Percentiles rank a stretch among this genome's conserved stretches.
Evolutionary conservation across 23 tunicate genomes (phyloP).

Genomic region (Phallusia fumigata): DNA sequence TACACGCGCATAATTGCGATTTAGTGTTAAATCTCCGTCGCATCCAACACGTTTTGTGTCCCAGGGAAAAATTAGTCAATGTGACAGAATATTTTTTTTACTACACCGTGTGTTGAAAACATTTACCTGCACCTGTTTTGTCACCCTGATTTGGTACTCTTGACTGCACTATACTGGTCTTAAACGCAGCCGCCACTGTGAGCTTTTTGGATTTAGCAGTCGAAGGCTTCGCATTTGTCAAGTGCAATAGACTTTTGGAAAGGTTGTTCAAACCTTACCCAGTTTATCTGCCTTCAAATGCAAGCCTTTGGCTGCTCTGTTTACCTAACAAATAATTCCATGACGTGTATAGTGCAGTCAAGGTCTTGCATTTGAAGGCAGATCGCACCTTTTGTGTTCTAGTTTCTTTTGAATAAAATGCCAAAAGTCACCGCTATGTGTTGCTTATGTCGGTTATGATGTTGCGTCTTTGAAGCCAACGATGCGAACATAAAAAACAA

Average conservation of each 20-base stretch:
- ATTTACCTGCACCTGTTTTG: too few relatives aligned
- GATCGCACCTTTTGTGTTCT: not conserved
- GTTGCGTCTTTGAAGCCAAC: too few relatives aligned
- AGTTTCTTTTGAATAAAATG: not conserved
- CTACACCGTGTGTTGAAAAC: too few relatives aligned
- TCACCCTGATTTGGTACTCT: not conserved
- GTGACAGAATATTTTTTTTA: too few relatives aligned
- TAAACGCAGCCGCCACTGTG: not conserved
- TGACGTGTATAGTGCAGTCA: not conserved
- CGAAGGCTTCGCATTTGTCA: constrained; percentile 1
- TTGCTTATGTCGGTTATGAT: too few relatives aligned
- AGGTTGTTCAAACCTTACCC: not conserved
- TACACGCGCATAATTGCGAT: too few relatives aligned
- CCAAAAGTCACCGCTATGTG: too few relatives aligned
- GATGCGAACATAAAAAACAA: too few relatives aligned
- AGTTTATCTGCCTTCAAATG: constrained; percentile 25
- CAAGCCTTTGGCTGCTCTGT: constrained; percentile 23
- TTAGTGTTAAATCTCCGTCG: too few relatives aligned
- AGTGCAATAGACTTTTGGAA: constrained; percentile 7
- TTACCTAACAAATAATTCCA: not conserved
- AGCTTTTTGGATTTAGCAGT: not conserved
- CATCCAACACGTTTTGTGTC: too few relatives aligned
- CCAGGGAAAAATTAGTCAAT: too few relatives aligned
- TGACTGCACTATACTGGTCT: not conserved
- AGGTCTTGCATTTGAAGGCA: constrained; percentile 17